These are phyloP conservation scores for Astyanax mexicanus DNA, from an alignment of 2,797 vertebrate genomes.

Conservation along the genomic window DNA sequence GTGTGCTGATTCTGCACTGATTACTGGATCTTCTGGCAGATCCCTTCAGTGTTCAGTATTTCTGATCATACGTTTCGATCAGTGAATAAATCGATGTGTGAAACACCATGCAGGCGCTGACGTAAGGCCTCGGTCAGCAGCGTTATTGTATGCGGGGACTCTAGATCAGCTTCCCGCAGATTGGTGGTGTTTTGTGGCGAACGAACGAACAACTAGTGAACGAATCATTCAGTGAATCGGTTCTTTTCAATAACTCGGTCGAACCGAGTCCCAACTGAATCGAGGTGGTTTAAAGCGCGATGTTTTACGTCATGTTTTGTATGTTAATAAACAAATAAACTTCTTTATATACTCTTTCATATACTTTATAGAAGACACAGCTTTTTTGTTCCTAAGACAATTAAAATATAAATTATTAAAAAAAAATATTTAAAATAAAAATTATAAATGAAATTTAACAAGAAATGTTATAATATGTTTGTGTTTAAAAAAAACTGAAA, in stretches of 20 bases:
- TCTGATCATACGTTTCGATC: not conserved
- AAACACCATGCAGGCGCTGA: conserved; percentile 37
- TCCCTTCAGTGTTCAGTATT: too few relatives aligned
- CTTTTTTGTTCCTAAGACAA: too few relatives aligned
- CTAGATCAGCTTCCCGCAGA: not conserved
- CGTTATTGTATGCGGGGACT: conserved; percentile 3
- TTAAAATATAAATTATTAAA: too few relatives aligned
- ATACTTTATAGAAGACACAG: too few relatives aligned
- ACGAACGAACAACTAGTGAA: not conserved
- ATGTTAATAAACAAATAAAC: too few relatives aligned
- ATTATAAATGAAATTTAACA: too few relatives aligned
- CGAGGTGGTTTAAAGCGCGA: not conserved
- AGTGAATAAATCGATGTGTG: not conserved
- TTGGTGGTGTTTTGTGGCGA: conserved; percentile 32
- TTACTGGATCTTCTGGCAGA: not conserved
- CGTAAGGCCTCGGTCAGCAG: conserved; percentile 43
- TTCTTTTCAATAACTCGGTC: not conserved
- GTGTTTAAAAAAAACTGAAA: too few relatives aligned
- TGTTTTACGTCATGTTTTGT: not conserved
- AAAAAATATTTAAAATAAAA: too few relatives aligned
- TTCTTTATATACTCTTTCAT: too few relatives aligned
- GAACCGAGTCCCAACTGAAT: not conserved
- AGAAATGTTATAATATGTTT: too few relatives aligned
- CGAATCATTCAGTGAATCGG: not conserved
- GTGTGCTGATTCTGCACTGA: not conserved